Conservation (phyloP, 1,140 invertebrate genomes). For the Chionoecetes opilio region DNA sequence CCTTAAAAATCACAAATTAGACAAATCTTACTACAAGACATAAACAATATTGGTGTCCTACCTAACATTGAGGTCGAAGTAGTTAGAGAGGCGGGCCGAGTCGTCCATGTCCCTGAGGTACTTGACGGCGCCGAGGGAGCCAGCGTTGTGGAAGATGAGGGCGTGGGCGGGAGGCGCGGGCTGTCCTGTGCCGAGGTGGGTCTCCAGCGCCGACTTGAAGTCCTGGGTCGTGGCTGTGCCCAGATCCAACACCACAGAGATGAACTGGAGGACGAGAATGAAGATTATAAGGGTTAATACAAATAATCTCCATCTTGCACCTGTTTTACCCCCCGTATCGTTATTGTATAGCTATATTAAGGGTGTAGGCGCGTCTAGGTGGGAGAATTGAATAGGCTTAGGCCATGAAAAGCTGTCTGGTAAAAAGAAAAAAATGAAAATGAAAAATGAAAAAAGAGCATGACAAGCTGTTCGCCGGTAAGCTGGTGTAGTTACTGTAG, state of each 20-base stretch:
- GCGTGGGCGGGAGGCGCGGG: slow-evolving; percentile 85
- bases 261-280: slow-evolving; percentile 44
- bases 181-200: slow-evolving; percentile 82
- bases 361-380: too few species aligned
- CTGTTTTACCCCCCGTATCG: not conserved
- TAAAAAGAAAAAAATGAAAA: too few species aligned
- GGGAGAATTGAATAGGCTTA: too few species aligned
- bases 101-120: slow-evolving; percentile 82
- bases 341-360: too few species aligned
- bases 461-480: too few species aligned
- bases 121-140: slow-evolving; percentile 90
- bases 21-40: too few species aligned
- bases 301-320: slow-evolving; percentile 31
- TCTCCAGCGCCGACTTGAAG: slow-evolving; percentile 84
- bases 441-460: too few species aligned
- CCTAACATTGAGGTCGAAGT: slow-evolving; percentile 76
- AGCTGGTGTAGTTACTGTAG: too few species aligned
- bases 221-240: slow-evolving; percentile 84
- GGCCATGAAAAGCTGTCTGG: too few species aligned
- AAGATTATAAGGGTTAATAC: not conserved
- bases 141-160: slow-evolving; percentile 95
- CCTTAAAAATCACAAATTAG: too few species aligned
- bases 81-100: slow-evolving; percentile 85
- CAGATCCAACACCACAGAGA: slow-evolving; percentile 50
- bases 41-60: too few species aligned